These are phyloP conservation scores for Gasterosteus aculeatus DNA, from an alignment of 2,113 vertebrate species.

Conservation along the genomic window DNA sequence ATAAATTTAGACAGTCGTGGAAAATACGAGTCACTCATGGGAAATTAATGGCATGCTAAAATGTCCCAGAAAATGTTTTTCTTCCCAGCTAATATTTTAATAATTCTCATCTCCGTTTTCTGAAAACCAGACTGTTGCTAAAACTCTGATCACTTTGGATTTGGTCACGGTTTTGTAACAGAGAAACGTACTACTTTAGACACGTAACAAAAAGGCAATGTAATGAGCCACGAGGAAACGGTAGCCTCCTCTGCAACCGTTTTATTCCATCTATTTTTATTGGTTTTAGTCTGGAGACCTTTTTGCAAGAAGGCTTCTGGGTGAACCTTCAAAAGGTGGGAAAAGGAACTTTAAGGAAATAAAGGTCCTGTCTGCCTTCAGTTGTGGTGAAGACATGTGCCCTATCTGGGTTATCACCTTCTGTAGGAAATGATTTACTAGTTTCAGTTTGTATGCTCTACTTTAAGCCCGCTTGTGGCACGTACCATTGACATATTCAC, in stretches of 20 bases:
- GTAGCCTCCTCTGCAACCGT: neutral
- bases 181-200: neutral
- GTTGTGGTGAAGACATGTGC: neutral
- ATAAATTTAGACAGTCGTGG: slow-evolving; percentile 56
- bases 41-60: slow-evolving; percentile 31
- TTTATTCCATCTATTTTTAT: neutral
- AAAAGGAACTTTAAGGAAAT: neutral
- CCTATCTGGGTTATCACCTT: neutral
- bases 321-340: neutral
- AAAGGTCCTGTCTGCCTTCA: neutral
- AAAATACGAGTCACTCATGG: slow-evolving; percentile 32
- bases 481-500: neutral
- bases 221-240: neutral
- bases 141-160: neutral
- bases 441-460: neutral
- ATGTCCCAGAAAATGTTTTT: slow-evolving; percentile 22
- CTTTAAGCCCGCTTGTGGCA: neutral
- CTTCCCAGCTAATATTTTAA: slow-evolving; percentile 13
- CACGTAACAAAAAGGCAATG: neutral
- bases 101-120: slow-evolving; percentile 7
- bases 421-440: neutral
- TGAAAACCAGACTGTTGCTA: neutral
- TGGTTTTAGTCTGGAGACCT: neutral
- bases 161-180: neutral
- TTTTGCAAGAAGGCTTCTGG: neutral